These are phyloP conservation scores for Sebastes matsubarae DNA, from an alignment of 2,797 vertebrate species.

Conservation along the genomic window DNA sequence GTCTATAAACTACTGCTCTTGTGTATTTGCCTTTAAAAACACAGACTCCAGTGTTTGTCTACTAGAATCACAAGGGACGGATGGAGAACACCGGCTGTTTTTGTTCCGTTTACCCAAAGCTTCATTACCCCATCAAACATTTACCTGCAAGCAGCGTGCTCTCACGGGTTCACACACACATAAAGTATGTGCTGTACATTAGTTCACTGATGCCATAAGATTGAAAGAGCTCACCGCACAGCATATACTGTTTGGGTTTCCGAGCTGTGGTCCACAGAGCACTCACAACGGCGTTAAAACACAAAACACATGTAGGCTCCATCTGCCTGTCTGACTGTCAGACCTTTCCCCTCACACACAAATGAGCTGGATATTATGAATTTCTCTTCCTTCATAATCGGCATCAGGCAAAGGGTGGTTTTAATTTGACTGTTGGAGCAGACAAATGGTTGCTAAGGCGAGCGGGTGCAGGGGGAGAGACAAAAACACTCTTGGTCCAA, in stretches of 20 bases:
- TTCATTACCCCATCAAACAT: slow-evolving; percentile 82
- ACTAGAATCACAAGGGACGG: slow-evolving; percentile 38
- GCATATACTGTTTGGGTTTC: slow-evolving; percentile 48
- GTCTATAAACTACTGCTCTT: neutral
- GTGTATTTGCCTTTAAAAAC: slow-evolving; percentile 28
- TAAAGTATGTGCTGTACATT: slow-evolving; percentile 45
- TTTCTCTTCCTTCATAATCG: slow-evolving; percentile 1
- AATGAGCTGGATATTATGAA: slow-evolving; percentile 9
- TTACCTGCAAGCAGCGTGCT: slow-evolving; percentile 52
- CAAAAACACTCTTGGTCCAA: slow-evolving; percentile 51
- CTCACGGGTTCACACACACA: slow-evolving; percentile 20
- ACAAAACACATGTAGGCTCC: slow-evolving; percentile 56
- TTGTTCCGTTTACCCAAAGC: slow-evolving; percentile 68
- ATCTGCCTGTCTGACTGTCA: slow-evolving; percentile 36
- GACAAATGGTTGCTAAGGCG: slow-evolving; percentile 70
- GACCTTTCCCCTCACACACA: slow-evolving; percentile 6
- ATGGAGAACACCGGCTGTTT: slow-evolving; percentile 52
- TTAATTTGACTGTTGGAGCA: slow-evolving; percentile 30
- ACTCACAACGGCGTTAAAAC: slow-evolving; percentile 32
- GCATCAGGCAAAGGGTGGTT: neutral
- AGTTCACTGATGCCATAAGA: slow-evolving; percentile 42
- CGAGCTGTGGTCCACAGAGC: slow-evolving; percentile 32
- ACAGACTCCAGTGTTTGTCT: slow-evolving; percentile 36
- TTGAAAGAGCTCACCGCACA: slow-evolving; percentile 14
- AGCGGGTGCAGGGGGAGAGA: slow-evolving; percentile 8